A percentile compares a stretch with the other conserved stretches of the same genome.
Conservation (phyloP, 2,888 invertebrate genomes). For the Hirtodrosophila cameraria region DNA sequence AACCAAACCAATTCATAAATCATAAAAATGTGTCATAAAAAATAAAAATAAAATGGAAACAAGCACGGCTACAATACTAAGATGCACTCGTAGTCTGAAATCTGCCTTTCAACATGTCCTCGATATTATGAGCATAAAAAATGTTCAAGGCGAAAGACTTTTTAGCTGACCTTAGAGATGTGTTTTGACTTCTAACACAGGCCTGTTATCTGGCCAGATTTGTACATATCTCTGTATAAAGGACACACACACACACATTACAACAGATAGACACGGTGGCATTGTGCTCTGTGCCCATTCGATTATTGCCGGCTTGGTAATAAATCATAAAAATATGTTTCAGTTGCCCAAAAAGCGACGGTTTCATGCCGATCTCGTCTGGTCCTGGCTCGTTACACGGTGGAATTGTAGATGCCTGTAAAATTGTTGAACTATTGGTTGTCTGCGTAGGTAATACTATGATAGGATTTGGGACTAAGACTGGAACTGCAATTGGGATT, state of each 20-base stretch:
- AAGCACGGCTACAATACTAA: constrained; percentile 9
- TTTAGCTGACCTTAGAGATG: constrained; percentile 51
- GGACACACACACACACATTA: constrained; percentile 52
- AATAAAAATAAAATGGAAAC: constrained; percentile 64
- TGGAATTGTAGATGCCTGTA: constrained; percentile 70
- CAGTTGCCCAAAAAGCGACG: constrained; percentile 55
- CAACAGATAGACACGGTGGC: constrained; percentile 9
- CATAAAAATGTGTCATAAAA: constrained; percentile 81
- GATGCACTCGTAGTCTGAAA: constrained; percentile 26
- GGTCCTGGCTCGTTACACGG: constrained; percentile 79
- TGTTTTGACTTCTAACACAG: constrained; percentile 73
- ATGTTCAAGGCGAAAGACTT: constrained; percentile 56
- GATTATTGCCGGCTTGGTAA: constrained; percentile 80
- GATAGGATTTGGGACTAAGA: constrained; percentile 8
- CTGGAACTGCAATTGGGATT: constrained; percentile 20
- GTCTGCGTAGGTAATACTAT: constrained; percentile 37
- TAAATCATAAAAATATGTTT: constrained; percentile 83
- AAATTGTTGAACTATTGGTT: constrained; percentile 54
- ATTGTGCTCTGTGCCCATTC: constrained; percentile 62
- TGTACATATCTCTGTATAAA: constrained; percentile 33
- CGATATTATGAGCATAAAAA: constrained; percentile 59
- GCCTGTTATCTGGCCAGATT: constrained; percentile 66
- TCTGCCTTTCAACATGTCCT: constrained; percentile 76
- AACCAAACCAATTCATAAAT: constrained; percentile 83
- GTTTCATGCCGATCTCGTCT: constrained; percentile 45